Evolutionary conservation across 2,888 invertebrate genomes (phyloP).

Genomic region (Automeris io): DNA sequence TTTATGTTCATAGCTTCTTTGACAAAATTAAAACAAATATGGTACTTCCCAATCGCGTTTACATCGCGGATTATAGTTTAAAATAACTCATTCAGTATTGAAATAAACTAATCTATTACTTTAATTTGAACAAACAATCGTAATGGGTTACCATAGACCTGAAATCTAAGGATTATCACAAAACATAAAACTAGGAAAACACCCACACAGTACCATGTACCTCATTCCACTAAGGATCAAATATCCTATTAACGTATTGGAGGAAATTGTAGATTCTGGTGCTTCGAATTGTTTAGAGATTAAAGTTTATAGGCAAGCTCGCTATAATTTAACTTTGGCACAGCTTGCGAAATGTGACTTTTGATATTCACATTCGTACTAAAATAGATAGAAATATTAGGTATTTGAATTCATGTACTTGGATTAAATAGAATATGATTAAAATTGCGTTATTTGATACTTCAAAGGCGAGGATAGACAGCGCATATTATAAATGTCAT

Average conservation of each 20-base stretch:
- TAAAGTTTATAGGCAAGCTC: not conserved
- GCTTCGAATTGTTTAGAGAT: conserved; percentile 6
- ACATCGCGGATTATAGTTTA: too few relatives aligned
- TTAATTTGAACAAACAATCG: not conserved
- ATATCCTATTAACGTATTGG: conserved; percentile 26
- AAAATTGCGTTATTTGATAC: not conserved
- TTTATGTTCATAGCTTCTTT: too few relatives aligned
- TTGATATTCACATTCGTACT: not conserved
- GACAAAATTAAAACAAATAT: too few relatives aligned
- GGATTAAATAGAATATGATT: not conserved
- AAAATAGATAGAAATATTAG: not conserved
- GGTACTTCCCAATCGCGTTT: too few relatives aligned
- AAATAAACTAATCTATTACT: too few relatives aligned
- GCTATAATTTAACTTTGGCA: conserved; percentile 2
- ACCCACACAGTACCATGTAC: conserved; percentile 17
- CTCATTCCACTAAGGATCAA: conserved; percentile 22
- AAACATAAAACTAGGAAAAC: conserved; percentile 1
- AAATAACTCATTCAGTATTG: too few relatives aligned
- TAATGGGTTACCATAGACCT: not conserved
- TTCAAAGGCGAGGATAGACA: not conserved
- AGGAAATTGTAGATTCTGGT: conserved; percentile 21
- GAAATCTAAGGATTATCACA: not conserved
- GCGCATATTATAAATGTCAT: conserved; percentile 1
- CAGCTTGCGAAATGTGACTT: not conserved
- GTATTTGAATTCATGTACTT: too few relatives aligned